Percentiles rank a stretch among this genome's conserved stretches.
Conservation (phyloP, 2,797 vertebrate genomes). For the Cyprinella venusta region DNA sequence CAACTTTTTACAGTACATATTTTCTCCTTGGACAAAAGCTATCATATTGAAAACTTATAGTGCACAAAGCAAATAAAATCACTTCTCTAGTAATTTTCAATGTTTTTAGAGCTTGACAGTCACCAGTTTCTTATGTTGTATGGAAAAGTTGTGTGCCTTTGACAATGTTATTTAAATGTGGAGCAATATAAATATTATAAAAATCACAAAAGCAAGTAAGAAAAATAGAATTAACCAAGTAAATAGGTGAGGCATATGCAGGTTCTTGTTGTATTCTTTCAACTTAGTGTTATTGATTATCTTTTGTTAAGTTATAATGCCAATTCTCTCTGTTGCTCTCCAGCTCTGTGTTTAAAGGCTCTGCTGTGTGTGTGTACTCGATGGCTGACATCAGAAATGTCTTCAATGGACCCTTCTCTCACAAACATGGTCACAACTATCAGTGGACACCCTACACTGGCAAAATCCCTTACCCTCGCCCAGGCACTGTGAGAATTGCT, state of each 20-base stretch:
- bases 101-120: background rate
- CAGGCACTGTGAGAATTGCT: constrained; percentile 71
- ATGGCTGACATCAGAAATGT: constrained; percentile 77
- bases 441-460: constrained; percentile 77
- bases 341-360: constrained; percentile 79
- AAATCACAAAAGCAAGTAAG: background rate
- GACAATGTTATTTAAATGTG: background rate
- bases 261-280: background rate
- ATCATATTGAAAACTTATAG: background rate
- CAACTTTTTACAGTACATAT: background rate
- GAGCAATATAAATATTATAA: background rate
- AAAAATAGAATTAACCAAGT: background rate
- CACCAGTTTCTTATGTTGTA: background rate
- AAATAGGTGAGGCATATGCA: background rate
- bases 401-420: constrained; percentile 78
- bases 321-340: constrained; percentile 12
- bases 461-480: constrained; percentile 76
- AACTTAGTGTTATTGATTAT: background rate
- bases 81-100: background rate
- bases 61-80: background rate
- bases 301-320: background rate
- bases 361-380: constrained; percentile 77
- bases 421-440: constrained; percentile 77
- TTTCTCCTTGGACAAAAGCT: background rate
- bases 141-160: background rate